Percentiles rank a stretch among this genome's conserved stretches.
Conservation (phyloP, 2,113 vertebrate genomes). For the Upupa epops region DNA sequence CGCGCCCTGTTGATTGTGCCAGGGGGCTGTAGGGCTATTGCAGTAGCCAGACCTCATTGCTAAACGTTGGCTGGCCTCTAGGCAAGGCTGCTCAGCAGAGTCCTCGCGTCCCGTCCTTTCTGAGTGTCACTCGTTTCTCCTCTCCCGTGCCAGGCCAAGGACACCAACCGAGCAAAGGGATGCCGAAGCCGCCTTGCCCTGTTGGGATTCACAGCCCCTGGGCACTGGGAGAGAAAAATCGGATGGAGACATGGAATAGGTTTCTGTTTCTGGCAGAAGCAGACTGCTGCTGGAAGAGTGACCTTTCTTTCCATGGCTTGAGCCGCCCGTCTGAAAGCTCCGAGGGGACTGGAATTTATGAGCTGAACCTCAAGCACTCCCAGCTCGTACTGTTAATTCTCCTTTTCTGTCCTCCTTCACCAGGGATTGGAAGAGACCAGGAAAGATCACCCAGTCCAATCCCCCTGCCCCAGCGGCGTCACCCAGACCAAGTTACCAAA, state of each 20-base stretch:
- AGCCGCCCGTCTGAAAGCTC: not conserved
- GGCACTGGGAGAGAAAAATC: no score
- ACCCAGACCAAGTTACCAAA: no score
- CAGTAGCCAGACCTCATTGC: not conserved
- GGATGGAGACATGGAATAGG: not conserved
- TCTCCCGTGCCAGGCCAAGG: fast-evolving
- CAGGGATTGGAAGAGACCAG: no score
- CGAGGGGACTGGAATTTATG: fast-evolving
- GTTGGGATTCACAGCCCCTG: not conserved
- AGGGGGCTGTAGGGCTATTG: not conserved
- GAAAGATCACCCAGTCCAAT: no score
- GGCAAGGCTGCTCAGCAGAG: not conserved
- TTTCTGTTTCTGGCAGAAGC: not conserved
- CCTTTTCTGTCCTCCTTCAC: not conserved
- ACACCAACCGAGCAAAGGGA: not conserved
- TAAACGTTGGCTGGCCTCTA: not conserved
- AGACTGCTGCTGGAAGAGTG: not conserved
- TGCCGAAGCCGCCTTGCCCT: not conserved
- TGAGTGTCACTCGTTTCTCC: not conserved
- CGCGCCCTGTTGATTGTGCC: not conserved
- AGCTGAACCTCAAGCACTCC: not conserved
- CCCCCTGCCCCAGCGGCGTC: no score
- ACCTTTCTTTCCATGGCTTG: not conserved
- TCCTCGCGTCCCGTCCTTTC: not conserved
- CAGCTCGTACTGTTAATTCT: not conserved